A percentile compares a stretch with the other conserved stretches of the same genome.
These are phyloP conservation scores for Heliconius hermathena DNA, from an alignment of 1,140 invertebrate genomes.

Conservation along the genomic window DNA sequence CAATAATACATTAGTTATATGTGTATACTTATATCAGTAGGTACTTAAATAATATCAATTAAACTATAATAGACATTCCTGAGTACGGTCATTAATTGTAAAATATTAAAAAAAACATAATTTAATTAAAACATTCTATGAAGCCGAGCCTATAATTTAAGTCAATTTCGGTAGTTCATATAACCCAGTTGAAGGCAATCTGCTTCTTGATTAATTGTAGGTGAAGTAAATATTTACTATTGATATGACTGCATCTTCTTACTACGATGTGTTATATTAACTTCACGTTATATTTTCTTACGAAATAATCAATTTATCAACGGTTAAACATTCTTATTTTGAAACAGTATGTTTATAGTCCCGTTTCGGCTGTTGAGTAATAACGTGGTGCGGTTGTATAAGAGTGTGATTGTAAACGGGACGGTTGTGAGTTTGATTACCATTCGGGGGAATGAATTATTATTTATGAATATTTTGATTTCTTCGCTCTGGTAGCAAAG, in stretches of 20 bases:
- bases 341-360: too few species aligned
- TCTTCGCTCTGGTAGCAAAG: too few species aligned
- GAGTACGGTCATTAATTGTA: background rate
- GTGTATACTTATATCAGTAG: too few species aligned
- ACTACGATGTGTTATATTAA: background rate
- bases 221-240: background rate
- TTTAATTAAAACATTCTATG: background rate
- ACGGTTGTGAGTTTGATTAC: too few species aligned
- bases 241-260: background rate
- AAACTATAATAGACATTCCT: background rate
- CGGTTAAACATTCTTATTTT: too few species aligned
- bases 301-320: too few species aligned
- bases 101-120: background rate
- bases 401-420: too few species aligned
- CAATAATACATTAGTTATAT: too few species aligned
- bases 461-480: too few species aligned
- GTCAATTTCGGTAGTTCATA: background rate
- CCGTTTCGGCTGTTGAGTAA: too few species aligned
- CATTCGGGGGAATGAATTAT: too few species aligned
- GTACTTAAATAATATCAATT: background rate
- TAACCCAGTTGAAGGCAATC: background rate
- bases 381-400: too few species aligned
- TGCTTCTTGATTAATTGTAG: background rate
- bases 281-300: background rate
- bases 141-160: background rate